These are phyloP conservation scores for Brachycybe producta DNA, from an alignment of 2,888 invertebrate species.

Conservation along the genomic window DNA sequence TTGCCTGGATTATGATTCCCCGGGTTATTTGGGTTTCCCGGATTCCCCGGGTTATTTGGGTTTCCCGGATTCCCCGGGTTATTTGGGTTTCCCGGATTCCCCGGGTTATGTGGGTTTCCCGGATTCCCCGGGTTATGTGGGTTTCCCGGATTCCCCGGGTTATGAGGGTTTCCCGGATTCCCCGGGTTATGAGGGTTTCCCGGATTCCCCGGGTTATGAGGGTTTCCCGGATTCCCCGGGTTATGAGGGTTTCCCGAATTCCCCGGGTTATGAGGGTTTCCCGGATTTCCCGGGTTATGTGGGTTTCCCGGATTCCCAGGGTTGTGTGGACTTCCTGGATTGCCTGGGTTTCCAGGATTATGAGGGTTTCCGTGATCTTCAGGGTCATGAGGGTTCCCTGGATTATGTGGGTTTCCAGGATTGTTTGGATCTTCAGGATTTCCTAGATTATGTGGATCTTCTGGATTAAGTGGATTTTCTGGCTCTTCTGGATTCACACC, in stretches of 20 bases:
- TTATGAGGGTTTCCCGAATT: constrained; percentile 3
- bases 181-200: background rate
- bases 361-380: constrained; percentile 6
- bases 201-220: background rate
- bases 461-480: background rate
- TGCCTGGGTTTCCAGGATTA: background rate
- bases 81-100: constrained; percentile 2
- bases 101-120: background rate
- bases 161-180: constrained; percentile 2
- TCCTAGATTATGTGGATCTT: background rate
- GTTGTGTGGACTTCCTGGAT: constrained; percentile 1
- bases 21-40: background rate
- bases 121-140: background rate
- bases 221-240: background rate
- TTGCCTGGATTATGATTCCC: constrained; percentile 1
- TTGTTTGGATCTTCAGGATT: constrained; percentile 9
- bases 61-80: background rate
- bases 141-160: background rate
- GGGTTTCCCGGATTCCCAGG: background rate
- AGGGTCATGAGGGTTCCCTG: background rate
- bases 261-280: background rate
- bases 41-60: background rate
- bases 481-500: background rate
- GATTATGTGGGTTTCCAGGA: background rate
- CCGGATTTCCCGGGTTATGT: background rate